Base-by-base conservation (phyloP, 2,797 vertebrate species). In the Paramormyrops hopkinsi region DNA sequence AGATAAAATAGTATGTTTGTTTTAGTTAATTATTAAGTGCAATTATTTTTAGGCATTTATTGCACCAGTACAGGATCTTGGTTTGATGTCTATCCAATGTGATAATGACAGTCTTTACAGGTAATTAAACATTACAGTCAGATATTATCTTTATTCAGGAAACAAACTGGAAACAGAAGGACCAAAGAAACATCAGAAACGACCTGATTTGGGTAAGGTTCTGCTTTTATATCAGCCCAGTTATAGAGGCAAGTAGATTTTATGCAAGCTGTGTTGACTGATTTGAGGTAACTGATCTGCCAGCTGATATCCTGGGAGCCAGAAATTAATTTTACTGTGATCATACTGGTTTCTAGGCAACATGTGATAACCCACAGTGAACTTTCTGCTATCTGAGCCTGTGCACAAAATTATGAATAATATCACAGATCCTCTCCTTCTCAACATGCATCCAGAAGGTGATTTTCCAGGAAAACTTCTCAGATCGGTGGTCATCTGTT, bases 91-190 rank as follows among this genome's bases (percentile, higher is more conserved):
- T 41, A 17, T 73, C 14, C 29, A 37, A 12, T 76, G 33, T 76
- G 33, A 19, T 41, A 19, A 17, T 41, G 33, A 76, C 25, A 62
- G 59, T 12, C 14, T 76, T 76, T 41, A 41, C 33, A 6, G 76
- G 76, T 19, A 82, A 46, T 82, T 46, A n/a, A 82, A 82, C 41
- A 46, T 82, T 19, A 82, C 76, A 22, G 76, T 82, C 76, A 46
- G 41, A 82, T 82, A 11, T 82, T 82, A 82, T 82, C 76, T 82
- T 22, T 82, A 82, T 82, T 82, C 76, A 82, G 76, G 76, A 82
- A 44, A 82, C 76, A 11, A 46, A 82, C 41, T 19, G 19, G 76
- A 22, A 82, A n/a, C 37, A 46, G 76, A 82, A n/a, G 76, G 41
- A 82, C 17, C 17, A 46, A 46, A 11, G 6, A 82, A 46, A 11